Evolutionary conservation across 2,888 invertebrate genomes (phyloP).

Genomic region (Brachyptera risi): DNA sequence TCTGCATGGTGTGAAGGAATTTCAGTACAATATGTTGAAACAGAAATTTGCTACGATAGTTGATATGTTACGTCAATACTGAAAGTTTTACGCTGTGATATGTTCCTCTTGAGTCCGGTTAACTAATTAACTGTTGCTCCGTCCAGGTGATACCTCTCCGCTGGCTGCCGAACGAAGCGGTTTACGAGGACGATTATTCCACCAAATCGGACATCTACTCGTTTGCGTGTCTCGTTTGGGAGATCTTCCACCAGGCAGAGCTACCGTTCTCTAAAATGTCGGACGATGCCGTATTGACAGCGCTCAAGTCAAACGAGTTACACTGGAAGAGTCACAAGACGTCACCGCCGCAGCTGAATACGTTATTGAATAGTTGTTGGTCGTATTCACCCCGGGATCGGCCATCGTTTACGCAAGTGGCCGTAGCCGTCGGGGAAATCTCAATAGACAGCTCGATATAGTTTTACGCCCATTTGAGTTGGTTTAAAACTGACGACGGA

Average conservation of each 20-base stretch:
- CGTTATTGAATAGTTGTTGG: constrained; percentile 62
- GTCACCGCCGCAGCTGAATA: constrained; percentile 58
- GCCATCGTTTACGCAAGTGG: constrained; percentile 62
- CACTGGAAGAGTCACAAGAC: constrained; percentile 64
- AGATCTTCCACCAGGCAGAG: constrained; percentile 76
- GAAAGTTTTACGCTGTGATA: too few species aligned
- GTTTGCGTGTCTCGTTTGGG: constrained; percentile 86
- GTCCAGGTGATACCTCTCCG: constrained; percentile 74
- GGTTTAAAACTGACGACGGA: too few species aligned
- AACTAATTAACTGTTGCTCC: too few species aligned
- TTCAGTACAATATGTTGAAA: too few species aligned
- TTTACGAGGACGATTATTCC: constrained; percentile 85
- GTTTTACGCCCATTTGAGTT: too few species aligned
- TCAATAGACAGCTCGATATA: constrained; percentile 24
- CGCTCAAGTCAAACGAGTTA: constrained; percentile 60
- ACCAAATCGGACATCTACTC: constrained; percentile 92
- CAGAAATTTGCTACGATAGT: too few species aligned
- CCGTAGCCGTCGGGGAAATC: constrained; percentile 49
- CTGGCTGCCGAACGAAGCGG: constrained; percentile 88
- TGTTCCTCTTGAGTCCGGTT: too few species aligned
- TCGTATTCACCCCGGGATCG: constrained; percentile 62
- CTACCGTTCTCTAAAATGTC: constrained; percentile 70
- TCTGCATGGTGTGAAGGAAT: too few species aligned
- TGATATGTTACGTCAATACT: too few species aligned
- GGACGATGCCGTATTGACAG: constrained; percentile 67